phyloP scores from a whole-genome alignment of 2,113 vertebrate genomes.

The zebrafish (Danio rerio) region DNA sequence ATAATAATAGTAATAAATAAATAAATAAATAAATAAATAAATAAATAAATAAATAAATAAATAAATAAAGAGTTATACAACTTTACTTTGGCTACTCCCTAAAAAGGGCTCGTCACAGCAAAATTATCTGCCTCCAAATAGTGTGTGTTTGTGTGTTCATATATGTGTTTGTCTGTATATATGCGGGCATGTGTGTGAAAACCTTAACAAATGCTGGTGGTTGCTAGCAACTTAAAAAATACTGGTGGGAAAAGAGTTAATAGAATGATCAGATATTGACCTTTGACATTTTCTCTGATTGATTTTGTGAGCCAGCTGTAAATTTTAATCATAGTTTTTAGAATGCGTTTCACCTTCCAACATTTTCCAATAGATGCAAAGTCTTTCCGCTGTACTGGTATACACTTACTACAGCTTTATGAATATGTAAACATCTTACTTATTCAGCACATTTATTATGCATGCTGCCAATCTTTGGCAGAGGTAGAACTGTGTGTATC shows the following conservation, averaged over 20 bases:
- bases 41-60: too few relatives aligned
- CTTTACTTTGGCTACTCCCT: too few relatives aligned
- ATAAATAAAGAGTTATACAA: too few relatives aligned
- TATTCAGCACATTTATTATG: conserved; percentile 27
- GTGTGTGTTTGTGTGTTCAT: too few relatives aligned
- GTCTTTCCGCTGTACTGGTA: background rate
- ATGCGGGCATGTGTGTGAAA: background rate
- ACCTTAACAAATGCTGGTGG: background rate
- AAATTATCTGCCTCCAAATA: too few relatives aligned
- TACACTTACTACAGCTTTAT: conserved; percentile 12
- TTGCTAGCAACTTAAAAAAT: background rate
- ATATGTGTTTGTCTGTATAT: too few relatives aligned
- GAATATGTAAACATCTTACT: conserved; percentile 29
- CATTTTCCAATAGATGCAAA: background rate
- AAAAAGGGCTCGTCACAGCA: too few relatives aligned
- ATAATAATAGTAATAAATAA: too few relatives aligned
- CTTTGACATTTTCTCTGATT: too few relatives aligned
- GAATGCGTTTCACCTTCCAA: background rate
- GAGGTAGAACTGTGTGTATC: background rate
- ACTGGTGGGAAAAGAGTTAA: background rate
- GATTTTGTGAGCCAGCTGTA: background rate
- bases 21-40: too few relatives aligned
- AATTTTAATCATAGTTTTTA: background rate
- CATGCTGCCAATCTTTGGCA: conserved; percentile 17
- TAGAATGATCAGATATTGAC: too few relatives aligned